phyloP scores from a whole-genome alignment of 2,888 invertebrate genomes.

The Caenorhabditis sp. region DNA sequence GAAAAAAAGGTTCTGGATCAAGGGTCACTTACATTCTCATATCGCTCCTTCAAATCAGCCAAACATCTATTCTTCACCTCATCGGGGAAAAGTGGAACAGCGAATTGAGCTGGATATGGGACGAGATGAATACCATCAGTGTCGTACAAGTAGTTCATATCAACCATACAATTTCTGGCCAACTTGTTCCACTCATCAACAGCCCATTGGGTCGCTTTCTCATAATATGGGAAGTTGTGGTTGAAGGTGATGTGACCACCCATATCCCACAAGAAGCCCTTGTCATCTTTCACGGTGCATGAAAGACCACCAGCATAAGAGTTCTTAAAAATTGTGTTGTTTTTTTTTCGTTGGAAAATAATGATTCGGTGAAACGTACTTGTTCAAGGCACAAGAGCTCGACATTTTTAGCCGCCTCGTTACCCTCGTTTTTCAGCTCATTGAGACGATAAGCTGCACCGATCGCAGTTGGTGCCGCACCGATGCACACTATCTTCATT shows the following conservation, averaged over 20 bases:
- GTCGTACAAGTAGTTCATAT: conserved; percentile 68
- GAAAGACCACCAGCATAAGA: conserved; percentile 66
- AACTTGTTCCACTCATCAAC: conserved; percentile 69
- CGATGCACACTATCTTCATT: conserved; percentile 60
- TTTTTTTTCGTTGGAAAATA: background rate
- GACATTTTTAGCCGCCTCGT: conserved; percentile 55
- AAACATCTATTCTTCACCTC: conserved; percentile 61
- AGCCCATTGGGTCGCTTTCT: conserved; percentile 68
- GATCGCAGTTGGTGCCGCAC: conserved; percentile 69
- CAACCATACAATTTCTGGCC: conserved; percentile 67
- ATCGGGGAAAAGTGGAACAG: conserved; percentile 69
- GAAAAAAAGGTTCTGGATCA: conserved; percentile 8
- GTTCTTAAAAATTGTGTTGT: background rate
- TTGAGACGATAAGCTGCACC: conserved; percentile 69
- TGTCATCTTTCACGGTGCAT: conserved; percentile 65
- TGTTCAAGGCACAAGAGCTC: conserved; percentile 65
- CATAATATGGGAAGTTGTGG: conserved; percentile 70
- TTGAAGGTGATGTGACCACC: conserved; percentile 70
- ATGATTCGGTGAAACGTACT: conserved; percentile 43
- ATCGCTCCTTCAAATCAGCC: conserved; percentile 66
- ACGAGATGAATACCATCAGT: conserved; percentile 64
- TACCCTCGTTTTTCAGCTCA: conserved; percentile 56
- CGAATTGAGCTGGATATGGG: conserved; percentile 70
- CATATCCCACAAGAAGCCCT: conserved; percentile 71
- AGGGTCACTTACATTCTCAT: conserved; percentile 56